Evolutionary conservation across 2,113 vertebrate species (phyloP).

Genomic region (Sclerurus mexicanus): DNA sequence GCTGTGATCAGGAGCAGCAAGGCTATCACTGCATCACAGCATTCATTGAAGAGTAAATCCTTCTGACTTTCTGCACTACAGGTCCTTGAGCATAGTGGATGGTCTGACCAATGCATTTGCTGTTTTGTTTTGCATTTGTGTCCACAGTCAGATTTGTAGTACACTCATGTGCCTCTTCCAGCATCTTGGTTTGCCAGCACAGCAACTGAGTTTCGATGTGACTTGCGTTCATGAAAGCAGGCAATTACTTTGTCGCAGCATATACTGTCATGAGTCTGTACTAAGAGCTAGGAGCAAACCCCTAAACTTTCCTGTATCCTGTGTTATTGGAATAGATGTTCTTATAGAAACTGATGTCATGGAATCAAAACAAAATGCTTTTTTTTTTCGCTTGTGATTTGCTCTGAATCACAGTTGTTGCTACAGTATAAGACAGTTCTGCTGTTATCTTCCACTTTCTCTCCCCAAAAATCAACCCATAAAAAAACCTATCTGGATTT

Average conservation of each 20-base stretch:
- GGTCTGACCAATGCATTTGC: background rate
- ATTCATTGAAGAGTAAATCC: background rate
- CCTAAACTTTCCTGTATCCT: background rate
- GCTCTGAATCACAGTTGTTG: background rate
- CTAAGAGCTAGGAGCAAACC: background rate
- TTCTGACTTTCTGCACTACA: background rate
- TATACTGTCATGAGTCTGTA: background rate
- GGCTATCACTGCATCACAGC: background rate
- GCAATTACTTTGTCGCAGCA: background rate
- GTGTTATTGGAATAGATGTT: background rate
- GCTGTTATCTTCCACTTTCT: conserved; percentile 5
- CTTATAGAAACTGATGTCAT: background rate
- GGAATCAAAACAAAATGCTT: conserved; percentile 4
- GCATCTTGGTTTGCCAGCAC: background rate
- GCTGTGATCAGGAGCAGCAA: background rate
- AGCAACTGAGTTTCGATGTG: background rate
- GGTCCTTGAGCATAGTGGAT: background rate
- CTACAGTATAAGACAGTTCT: background rate
- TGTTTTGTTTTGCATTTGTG: background rate
- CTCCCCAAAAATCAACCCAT: background rate
- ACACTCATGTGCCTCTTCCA: background rate
- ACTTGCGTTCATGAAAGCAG: background rate
- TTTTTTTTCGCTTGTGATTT: background rate
- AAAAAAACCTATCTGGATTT: conserved; percentile 62
- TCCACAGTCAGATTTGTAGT: background rate